phyloP scores from a whole-genome alignment of 2,888 invertebrate species.

The Sialis fuliginosa region DNA sequence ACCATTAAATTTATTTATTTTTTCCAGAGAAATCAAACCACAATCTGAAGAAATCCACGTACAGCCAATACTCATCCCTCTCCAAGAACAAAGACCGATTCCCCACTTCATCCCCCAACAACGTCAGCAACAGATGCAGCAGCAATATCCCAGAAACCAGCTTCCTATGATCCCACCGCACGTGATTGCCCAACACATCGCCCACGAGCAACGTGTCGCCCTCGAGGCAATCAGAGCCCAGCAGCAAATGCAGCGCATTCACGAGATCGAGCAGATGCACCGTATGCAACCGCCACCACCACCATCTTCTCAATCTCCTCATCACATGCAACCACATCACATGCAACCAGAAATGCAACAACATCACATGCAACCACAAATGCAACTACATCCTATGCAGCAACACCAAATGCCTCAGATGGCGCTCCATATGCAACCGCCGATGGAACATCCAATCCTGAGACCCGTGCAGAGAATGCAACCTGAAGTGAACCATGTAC shows the following conservation, averaged over 20 bases:
- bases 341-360: constrained; percentile 15
- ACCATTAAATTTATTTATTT: neutral
- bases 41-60: constrained; percentile 21
- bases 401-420: constrained; percentile 25
- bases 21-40: constrained; percentile 6
- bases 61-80: constrained; percentile 26
- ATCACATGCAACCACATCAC: constrained; percentile 15
- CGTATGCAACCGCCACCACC: constrained; percentile 16
- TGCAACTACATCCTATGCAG: constrained; percentile 28
- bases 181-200: constrained; percentile 4
- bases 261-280: constrained; percentile 19
- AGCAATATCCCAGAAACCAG: constrained; percentile 13
- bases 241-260: constrained; percentile 23
- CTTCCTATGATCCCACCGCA: constrained; percentile 6
- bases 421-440: constrained; percentile 11
- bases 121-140: constrained; percentile 16
- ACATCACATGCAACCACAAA: constrained; percentile 17
- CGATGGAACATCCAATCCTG: constrained; percentile 8
- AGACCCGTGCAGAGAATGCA: constrained; percentile 4
- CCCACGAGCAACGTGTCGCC: constrained; percentile 7
- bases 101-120: constrained; percentile 11
- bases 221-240: constrained; percentile 22
- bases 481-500: constrained; percentile 1
- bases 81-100: constrained; percentile 18
- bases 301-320: constrained; percentile 9